Conservation (phyloP, 37 sponge, comb jelly and placozoan genomes). For the Axinella damicornis region DNA sequence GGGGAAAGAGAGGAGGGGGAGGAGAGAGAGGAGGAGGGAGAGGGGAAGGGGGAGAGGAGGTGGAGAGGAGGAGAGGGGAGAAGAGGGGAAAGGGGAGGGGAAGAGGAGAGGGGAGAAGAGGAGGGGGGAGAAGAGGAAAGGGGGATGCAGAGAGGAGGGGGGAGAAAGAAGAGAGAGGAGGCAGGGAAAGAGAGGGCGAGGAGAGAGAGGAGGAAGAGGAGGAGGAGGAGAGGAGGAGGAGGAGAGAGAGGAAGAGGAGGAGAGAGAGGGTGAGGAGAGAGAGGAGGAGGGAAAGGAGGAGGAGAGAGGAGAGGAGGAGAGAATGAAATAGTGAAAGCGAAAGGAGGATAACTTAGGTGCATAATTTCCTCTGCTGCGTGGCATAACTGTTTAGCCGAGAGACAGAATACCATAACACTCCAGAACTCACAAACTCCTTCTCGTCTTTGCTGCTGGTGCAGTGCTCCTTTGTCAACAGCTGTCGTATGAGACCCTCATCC, state of each 20-base stretch:
- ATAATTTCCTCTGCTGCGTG: too few species aligned
- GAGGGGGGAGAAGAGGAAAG: background rate
- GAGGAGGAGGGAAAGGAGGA: background rate
- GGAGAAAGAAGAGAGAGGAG: background rate
- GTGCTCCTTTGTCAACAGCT: conserved; percentile 38
- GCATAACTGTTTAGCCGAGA: too few species aligned
- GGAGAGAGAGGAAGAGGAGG: background rate
- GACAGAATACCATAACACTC: too few species aligned
- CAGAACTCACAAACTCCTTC: conserved; percentile 53
- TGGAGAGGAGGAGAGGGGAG: background rate
- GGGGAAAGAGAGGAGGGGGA: too few species aligned
- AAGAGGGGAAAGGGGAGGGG: background rate
- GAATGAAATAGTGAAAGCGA: too few species aligned
- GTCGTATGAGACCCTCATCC: conserved; percentile 19
- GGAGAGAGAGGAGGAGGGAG: too few species aligned
- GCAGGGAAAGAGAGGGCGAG: background rate
- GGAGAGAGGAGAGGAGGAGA: too few species aligned
- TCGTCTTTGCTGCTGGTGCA: conserved; percentile 34
- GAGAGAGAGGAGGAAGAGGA: too few species aligned
- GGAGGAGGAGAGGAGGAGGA: background rate
- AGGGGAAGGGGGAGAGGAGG: too few species aligned
- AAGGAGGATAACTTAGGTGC: too few species aligned
- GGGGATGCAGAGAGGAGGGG: too few species aligned
- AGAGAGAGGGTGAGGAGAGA: conserved; percentile 8
- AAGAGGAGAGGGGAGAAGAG: background rate